Evolutionary conservation across 1,140 invertebrate genomes (phyloP), one percentile per base, ranked within the genome.

Genomic region (Thereuonema tuberculata): DNA sequence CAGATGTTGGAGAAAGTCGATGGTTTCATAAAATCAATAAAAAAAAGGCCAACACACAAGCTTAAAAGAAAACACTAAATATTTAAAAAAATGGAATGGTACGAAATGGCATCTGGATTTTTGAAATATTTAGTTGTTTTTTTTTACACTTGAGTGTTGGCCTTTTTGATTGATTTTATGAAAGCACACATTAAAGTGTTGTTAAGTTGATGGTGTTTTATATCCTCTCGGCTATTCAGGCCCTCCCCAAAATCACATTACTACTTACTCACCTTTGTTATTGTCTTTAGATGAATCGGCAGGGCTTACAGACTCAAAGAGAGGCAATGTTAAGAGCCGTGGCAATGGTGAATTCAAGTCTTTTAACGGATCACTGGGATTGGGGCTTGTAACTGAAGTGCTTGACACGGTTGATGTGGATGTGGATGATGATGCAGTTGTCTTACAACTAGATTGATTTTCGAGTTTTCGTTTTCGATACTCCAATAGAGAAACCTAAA

Each of bases 401-500:
- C 23, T 55, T 17, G 53, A 52, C 9, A 52, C 49, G 9, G 49
- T 23, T 9, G 9, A 14, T 21, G 48, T 50, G 21, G 17, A 14
- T 12, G 28, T 27, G 23, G 53, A 55, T 26, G 25, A 9, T 9
- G 5, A 17, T 14, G 53, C 59, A 23, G 68, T 69, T 20, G 65
- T 62, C 2, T 46, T 62, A 59, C 63, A 74, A 71, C 0, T 68
- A 69, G 58, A 54, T 28, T 58, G 46, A 26, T n/a, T 12, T 43
- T 59, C 58, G 2, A 59, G 21, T 53, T 82, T 82, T 21, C 83
- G 74, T 67, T 83, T 80, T 21, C 83, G 75, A 67, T 86, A 86
- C 64, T 86, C 84, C 14, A 82, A 79, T 67, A 86, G 81, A 9
- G 83, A 84, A 12, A 86, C 73, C 83, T 85, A 24, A 5, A 12